Evolutionary conservation across 2,888 invertebrate genomes (phyloP), one percentile per base, ranked within the genome.

Genomic region (Trilocha varians): DNA sequence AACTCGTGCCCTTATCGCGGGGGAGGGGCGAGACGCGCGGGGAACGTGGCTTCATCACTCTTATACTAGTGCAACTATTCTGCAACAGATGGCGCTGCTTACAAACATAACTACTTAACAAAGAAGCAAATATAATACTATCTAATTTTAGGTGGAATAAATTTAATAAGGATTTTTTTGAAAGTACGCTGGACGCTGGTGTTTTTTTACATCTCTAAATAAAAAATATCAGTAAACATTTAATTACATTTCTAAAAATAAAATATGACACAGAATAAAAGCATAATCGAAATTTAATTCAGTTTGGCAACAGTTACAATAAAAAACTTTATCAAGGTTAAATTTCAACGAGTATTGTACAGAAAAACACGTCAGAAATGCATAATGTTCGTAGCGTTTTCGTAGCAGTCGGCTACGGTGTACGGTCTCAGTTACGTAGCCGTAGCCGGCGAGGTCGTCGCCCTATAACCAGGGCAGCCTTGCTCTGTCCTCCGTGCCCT

Each of bases 1-100:
- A 87, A 86, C 87, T 74, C 78, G 69, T 83, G 86, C 85, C 86
- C 85, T 86, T 86, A 85, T 84, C 79, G 80, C 76, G 71, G 70
- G 57, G 71, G 69, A 69, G 66, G 62, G 51, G 64, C 59, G 63
- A 67, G 58, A 62, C 61, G 70, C 50, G 63, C 63, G 65, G 63
- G 50, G 58, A 52, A 62, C 50, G 58, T 56, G 52, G 53, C 59
- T 58, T 52, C 49, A 46, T 48, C 42, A 45, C 45, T 58, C 55
- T 52, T 48, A 45, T 44, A 43, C 41, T 49, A 55, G 55, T 60
- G 39, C 39, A 37, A 55, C 79, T 75, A 74, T 74, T 72, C 63
- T 68, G 46, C 70, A 55, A 60, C 55, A 84, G 84, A 79, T 82
- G 83, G 79, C 80, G 75, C 48, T 62, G 47, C 36, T 25, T 25